Evolutionary conservation across 2,113 vertebrate species (phyloP), one percentile per base, ranked within the genome.

Genomic region (Vicugna pacos): DNA sequence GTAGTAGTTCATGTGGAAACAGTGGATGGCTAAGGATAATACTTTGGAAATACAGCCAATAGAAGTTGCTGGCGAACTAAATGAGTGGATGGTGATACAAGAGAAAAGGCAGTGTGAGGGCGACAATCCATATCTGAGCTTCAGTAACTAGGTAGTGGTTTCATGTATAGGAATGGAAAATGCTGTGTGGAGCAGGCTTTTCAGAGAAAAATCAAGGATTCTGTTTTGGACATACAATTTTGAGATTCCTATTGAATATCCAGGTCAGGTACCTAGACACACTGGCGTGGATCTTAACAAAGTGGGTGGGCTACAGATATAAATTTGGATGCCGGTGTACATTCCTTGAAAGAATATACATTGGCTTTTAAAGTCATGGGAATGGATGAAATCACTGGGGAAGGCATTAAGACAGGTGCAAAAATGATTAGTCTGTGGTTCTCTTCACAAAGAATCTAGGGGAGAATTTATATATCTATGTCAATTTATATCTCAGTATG

Each of bases 191-290:
- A 84, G 32, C 73, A 96, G 42, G 32, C 38, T 64, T 91, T 79
- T 87, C 10, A 35, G 76, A 38, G 13, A 3, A 48, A 72, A 83
- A 46, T 62, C 20, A 87, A 60, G 38, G 46, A 82, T 93, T 91
- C 15, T 80, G 26, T 64, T 89, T 89, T 81, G 14, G 24, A 22
- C 1, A 4, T 58, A 58, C 85, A 60, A 13, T 91, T 84, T 95
- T 81, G 46, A 93, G 64, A 93, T 77, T 75, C 42, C 72, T 88
- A 14, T 64, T 65, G 77, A 77, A 65, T 79, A 65, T 83, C n/a
- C 72, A 81, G 54, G 60, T 83, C 72, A 94, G 19, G 6, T 52
- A 19, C 28, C 69, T 95, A 67, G 70, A 83, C 30, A 50, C 26
- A 80, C 6, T 35, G 87, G 56, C 24, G 56, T 26, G 64, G 50